Percentiles rank a stretch among this genome's conserved stretches.
These are phyloP conservation scores for Eristalis intricaria DNA, from an alignment of 2,888 invertebrate genomes.

Conservation along the genomic window DNA sequence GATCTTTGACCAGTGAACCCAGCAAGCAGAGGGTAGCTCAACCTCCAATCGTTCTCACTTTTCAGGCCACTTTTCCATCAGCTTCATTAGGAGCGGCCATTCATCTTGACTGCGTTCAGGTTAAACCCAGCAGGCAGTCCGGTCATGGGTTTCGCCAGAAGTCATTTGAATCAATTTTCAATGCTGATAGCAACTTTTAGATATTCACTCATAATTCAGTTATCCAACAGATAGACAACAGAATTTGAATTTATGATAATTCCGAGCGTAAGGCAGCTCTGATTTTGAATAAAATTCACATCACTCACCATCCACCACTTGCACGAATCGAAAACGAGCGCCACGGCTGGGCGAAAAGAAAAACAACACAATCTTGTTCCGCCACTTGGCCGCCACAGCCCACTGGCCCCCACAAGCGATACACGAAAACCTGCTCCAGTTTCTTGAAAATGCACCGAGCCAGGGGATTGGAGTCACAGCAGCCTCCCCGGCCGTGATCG, in stretches of 20 bases:
- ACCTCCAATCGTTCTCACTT: not conserved
- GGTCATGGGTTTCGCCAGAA: not conserved
- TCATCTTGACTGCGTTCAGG: not conserved
- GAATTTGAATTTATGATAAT: not conserved
- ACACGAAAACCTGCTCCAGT: slow-evolving; percentile 51
- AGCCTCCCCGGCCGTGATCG: slow-evolving; percentile 77
- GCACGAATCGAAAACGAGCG: not conserved
- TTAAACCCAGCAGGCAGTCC: not conserved
- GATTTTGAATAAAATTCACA: not conserved
- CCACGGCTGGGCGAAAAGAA: not conserved
- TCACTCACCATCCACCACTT: not conserved
- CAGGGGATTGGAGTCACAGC: not conserved
- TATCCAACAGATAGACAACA: not conserved
- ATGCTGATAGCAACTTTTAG: not conserved
- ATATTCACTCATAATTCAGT: not conserved
- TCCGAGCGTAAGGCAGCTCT: not conserved
- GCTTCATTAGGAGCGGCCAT: not conserved
- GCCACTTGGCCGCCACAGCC: slow-evolving; percentile 24
- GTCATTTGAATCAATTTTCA: too few relatives aligned
- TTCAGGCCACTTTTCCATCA: not conserved
- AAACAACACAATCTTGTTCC: slow-evolving; percentile 32
- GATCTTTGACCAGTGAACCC: not conserved
- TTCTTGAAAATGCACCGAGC: slow-evolving; percentile 24
- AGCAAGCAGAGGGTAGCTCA: not conserved
- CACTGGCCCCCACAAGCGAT: not conserved